Percentiles rank a stretch among this genome's conserved stretches.
Conservation (phyloP, 2,113 vertebrate species). For the Tauraco erythrolophus region DNA sequence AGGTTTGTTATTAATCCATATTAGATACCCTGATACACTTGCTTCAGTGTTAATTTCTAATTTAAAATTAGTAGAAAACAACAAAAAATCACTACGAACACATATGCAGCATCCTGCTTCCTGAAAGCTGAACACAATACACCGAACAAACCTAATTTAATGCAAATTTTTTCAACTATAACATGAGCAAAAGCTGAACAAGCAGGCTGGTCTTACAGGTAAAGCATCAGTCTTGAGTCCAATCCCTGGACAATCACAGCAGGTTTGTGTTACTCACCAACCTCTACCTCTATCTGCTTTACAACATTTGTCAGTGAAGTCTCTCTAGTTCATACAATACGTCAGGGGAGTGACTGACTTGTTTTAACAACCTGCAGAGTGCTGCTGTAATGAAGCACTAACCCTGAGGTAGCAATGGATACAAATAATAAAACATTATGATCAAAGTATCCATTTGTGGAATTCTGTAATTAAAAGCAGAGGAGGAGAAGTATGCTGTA, state of each 20-base stretch:
- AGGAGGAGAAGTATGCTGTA: neutral
- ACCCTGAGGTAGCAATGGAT: neutral
- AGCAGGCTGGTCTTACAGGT: neutral
- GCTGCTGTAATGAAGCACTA: neutral
- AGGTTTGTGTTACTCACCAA: neutral
- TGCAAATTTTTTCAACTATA: neutral
- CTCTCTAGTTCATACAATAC: neutral
- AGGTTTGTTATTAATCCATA: neutral
- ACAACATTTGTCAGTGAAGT: neutral
- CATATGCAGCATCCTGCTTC: neutral
- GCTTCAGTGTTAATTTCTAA: neutral
- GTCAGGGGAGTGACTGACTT: neutral
- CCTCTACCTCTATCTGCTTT: neutral
- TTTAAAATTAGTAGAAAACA: neutral
- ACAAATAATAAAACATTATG: neutral
- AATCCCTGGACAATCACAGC: neutral
- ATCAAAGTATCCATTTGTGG: neutral
- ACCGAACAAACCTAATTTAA: neutral
- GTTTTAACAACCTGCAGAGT: neutral
- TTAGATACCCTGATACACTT: neutral
- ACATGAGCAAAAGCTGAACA: neutral
- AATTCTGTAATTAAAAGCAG: neutral
- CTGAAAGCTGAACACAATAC: neutral
- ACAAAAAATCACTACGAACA: neutral
- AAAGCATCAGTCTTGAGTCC: neutral